Evolutionary conservation across 2,797 vertebrate species (phyloP).

Genomic region (Muscicapa striata): DNA sequence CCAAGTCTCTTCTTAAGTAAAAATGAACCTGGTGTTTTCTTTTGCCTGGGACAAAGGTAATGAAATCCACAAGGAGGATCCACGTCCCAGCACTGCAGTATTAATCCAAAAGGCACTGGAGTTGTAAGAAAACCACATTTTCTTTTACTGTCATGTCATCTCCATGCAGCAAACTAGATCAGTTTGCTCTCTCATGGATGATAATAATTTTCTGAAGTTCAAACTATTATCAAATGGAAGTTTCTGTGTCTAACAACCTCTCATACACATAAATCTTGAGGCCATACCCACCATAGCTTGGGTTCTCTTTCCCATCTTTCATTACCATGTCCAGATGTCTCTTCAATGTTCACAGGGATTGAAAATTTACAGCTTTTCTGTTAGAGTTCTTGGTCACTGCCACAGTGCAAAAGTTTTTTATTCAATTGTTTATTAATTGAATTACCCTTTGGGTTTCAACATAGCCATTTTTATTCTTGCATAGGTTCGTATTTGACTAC

Average conservation of each 20-base stretch:
- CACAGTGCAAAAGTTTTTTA: background rate
- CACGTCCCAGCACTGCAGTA: background rate
- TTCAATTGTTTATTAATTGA: background rate
- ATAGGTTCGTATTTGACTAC: background rate
- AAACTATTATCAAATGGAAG: background rate
- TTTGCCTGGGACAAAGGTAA: background rate
- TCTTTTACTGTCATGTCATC: background rate
- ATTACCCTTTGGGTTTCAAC: background rate
- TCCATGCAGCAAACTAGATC: background rate
- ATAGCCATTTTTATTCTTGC: background rate
- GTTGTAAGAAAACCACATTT: background rate
- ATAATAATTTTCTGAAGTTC: background rate
- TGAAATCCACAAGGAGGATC: background rate
- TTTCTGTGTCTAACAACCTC: background rate
- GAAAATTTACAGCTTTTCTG: background rate
- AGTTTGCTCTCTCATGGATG: background rate
- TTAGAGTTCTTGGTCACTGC: background rate
- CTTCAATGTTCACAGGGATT: background rate
- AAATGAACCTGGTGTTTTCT: background rate
- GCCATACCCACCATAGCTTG: accelerated
- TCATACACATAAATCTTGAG: background rate
- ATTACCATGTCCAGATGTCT: background rate
- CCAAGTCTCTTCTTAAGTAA: background rate
- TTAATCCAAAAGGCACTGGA: background rate
- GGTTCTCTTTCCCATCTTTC: background rate